A percentile compares a stretch with the other conserved stretches of the same genome.
Conservation (phyloP, 2,113 vertebrate genomes). For the Odobenus rosmarus region DNA sequence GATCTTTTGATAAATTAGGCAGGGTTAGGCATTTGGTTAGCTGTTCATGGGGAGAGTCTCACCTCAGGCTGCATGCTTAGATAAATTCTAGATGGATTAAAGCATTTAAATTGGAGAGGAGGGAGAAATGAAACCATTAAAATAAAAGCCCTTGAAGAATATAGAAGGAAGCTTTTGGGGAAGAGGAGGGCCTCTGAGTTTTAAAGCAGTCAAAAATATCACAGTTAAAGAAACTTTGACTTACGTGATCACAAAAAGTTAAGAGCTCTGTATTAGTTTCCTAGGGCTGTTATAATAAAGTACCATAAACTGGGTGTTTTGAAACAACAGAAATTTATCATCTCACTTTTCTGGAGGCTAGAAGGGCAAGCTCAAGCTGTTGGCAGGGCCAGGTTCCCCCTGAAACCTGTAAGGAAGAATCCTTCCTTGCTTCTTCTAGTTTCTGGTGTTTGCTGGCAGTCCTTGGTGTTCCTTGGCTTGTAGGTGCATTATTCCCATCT, state of each 20-base stretch:
- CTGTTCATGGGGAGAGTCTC: background rate
- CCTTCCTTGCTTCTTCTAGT: background rate
- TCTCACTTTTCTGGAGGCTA: background rate
- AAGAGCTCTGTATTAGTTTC: background rate
- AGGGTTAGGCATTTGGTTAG: background rate
- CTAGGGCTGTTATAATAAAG: background rate
- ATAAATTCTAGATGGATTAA: slow-evolving; percentile 6
- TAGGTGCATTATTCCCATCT: background rate
- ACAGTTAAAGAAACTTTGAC: background rate
- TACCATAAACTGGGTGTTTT: background rate
- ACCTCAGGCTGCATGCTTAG: background rate
- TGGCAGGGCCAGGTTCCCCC: background rate
- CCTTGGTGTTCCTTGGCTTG: background rate
- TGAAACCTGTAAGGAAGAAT: background rate
- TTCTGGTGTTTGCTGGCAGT: background rate
- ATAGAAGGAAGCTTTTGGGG: background rate
- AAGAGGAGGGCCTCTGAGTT: background rate
- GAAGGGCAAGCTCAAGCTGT: background rate
- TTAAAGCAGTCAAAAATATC: background rate
- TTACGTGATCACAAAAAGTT: background rate
- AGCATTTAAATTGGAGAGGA: background rate
- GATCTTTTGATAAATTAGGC: slow-evolving; percentile 6
- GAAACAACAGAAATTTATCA: background rate
- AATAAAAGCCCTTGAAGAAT: background rate
- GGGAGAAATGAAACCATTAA: background rate